These are phyloP conservation scores for Elanus axillaris DNA, from an alignment of 2,113 vertebrate genomes.

Conservation along the genomic window DNA sequence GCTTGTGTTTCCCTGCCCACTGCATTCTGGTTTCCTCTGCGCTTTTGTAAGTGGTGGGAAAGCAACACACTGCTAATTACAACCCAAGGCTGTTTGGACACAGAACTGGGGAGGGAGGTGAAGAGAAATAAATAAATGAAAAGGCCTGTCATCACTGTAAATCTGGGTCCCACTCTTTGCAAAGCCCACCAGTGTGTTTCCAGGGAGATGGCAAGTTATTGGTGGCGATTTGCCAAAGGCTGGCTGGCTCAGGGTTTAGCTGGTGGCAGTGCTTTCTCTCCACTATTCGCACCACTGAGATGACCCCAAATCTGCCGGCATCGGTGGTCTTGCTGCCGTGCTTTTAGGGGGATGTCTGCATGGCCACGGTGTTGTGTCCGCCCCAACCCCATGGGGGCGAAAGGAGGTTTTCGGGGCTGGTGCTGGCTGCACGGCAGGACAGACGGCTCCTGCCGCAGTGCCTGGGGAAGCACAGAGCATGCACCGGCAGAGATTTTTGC, in stretches of 20 bases:
- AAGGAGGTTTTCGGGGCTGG: background rate
- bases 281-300: fast-evolving
- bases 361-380: fast-evolving
- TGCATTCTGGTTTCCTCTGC: background rate
- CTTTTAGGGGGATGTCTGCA: background rate
- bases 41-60: background rate
- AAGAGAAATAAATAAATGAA: background rate
- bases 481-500: background rate
- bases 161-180: background rate
- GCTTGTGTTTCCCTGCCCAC: background rate
- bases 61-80: background rate
- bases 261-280: background rate
- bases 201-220: background rate
- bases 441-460: background rate
- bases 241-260: background rate
- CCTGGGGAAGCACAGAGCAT: fast-evolving
- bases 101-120: background rate
- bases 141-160: background rate
- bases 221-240: background rate
- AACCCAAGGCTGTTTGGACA: background rate
- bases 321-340: fast-evolving
- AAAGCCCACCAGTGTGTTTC: background rate
- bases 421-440: background rate
- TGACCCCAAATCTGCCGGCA: fast-evolving
- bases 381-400: background rate